Evolutionary conservation across 2,888 invertebrate species (phyloP), one percentile per base, ranked within the genome.

Genomic region (Polyommatus iphigenia): DNA sequence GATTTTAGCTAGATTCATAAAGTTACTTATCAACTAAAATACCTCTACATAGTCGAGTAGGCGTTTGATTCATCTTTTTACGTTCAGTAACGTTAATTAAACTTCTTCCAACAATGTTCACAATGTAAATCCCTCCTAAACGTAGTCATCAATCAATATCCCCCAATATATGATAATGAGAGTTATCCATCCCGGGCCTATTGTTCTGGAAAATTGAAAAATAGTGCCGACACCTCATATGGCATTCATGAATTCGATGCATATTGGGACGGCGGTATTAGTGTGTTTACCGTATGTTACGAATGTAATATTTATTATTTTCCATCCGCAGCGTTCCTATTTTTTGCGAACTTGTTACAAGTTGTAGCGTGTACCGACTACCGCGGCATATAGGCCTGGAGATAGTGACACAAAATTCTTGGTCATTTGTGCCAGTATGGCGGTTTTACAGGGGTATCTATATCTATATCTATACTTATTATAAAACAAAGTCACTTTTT

Each of bases 161-260:
- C 62, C 79, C 78, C 80, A 78, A 79, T 77, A 83, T 86, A 87
- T 87, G 86, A 83, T 90, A 90, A 88, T 91, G 86, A 86, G 81
- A 82, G 84, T 86, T 86, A 88, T 85, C 86, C 87, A 90, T 90
- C 88, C 90, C 84, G 82, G 81, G 85, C 82, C 90, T 89, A 90
- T 91, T 92, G 91, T 92, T 85, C 87, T 87, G 90, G 92, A 92
- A 93, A 93, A 93, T 93, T 91, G 91, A 92, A 93, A 92, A 90
- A 90, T 91, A 91, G 87, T 89, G 86, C 84, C 81, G 81, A 79
- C 76, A 84, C 85, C 85, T 86, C 85, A 87, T 89, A 88, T 85
- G 83, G 82, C 81, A 91, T 91, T 92, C 91, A 93, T 91, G 83
- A 91, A 93, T 91, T 91, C 91, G 88, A 86, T 81, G 81, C 80